phyloP scores from a whole-genome alignment of 2,888 invertebrate species.

The Catotricha subobsoleta region DNA sequence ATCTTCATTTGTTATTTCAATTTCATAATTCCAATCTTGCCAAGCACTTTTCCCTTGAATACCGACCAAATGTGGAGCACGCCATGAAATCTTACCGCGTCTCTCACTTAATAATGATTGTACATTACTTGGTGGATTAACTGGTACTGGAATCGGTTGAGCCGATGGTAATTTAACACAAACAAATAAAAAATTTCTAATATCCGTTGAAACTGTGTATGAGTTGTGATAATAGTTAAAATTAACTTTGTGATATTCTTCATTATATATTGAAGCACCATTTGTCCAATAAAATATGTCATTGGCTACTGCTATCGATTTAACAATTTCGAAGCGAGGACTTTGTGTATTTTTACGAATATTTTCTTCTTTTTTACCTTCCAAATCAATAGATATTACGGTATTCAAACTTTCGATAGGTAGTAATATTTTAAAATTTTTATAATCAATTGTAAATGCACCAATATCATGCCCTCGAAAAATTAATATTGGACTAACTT shows the following conservation, averaged over 20 bases:
- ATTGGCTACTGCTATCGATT: constrained; percentile 56
- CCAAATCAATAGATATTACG: constrained; percentile 60
- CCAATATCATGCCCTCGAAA: constrained; percentile 49
- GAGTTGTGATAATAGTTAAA: constrained; percentile 62
- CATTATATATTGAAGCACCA: constrained; percentile 54
- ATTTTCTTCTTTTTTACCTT: constrained; percentile 57
- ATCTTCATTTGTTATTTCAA: constrained; percentile 24
- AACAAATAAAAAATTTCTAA: constrained; percentile 32
- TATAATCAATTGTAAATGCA: constrained; percentile 67
- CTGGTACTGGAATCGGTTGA: constrained; percentile 63
- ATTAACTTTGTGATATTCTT: constrained; percentile 53
- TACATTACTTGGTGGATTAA: constrained; percentile 58
- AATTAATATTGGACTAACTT: constrained; percentile 45
- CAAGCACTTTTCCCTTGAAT: constrained; percentile 52
- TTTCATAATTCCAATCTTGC: constrained; percentile 26
- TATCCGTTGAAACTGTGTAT: constrained; percentile 36
- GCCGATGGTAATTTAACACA: constrained; percentile 44
- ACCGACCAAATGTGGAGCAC: constrained; percentile 54
- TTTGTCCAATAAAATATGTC: constrained; percentile 77
- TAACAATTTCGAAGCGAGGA: constrained; percentile 53
- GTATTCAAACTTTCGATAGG: constrained; percentile 58
- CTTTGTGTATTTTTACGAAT: constrained; percentile 56
- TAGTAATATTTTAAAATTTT: constrained; percentile 60
- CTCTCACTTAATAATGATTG: constrained; percentile 65
- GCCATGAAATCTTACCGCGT: constrained; percentile 66